phyloP scores from a whole-genome alignment of 2,797 vertebrate genomes.

The Graptemys geographica region DNA sequence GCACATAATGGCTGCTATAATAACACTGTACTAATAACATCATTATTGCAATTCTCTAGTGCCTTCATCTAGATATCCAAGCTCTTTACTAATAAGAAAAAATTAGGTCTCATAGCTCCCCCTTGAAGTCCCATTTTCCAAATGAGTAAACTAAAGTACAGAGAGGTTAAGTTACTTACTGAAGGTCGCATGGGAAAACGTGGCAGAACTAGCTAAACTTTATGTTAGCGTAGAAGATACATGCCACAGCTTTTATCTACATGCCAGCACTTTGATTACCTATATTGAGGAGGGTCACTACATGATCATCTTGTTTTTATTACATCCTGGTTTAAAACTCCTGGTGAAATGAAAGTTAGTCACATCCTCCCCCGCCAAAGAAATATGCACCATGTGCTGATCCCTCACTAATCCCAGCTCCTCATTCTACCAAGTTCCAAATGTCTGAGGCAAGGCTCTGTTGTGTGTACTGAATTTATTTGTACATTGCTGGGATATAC shows the following conservation, averaged over 20 bases:
- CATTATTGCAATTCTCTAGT: not conserved
- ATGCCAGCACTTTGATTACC: constrained; percentile 72
- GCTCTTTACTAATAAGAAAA: not conserved
- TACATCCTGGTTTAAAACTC: constrained; percentile 19
- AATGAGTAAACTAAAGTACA: not conserved
- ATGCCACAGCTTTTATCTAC: constrained; percentile 74
- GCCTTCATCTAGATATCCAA: constrained; percentile 8
- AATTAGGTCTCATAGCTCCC: constrained; percentile 8
- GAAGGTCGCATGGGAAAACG: constrained; percentile 25
- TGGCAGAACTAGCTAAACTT: constrained; percentile 2
- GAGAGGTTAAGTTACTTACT: constrained; percentile 40
- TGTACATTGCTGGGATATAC: not conserved
- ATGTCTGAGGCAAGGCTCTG: not conserved
- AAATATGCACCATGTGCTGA: not conserved
- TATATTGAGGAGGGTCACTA: constrained; percentile 62
- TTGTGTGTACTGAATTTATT: fast-evolving
- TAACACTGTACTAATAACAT: not conserved
- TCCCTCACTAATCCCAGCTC: not conserved
- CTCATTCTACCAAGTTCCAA: fast-evolving
- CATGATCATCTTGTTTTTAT: constrained; percentile 59
- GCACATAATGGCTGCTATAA: not conserved
- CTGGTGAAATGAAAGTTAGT: constrained; percentile 52
- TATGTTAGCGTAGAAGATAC: constrained; percentile 38
- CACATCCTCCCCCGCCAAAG: not conserved
- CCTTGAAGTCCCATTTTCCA: constrained; percentile 32